Conservation (phyloP, 2,888 invertebrate genomes). For the Cactoblastis cactorum region DNA sequence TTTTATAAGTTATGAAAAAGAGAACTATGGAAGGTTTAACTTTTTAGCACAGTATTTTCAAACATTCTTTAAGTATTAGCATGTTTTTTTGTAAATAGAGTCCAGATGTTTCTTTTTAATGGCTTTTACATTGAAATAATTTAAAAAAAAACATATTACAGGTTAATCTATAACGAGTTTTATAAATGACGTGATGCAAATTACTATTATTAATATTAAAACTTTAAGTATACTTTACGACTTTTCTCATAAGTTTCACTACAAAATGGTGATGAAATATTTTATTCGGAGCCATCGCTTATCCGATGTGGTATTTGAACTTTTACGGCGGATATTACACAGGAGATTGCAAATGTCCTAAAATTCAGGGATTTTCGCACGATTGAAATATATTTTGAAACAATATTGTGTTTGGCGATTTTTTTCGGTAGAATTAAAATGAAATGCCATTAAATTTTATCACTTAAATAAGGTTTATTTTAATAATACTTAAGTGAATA, state of each 20-base stretch:
- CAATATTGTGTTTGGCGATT: not conserved
- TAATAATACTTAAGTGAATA: slow-evolving; percentile 6
- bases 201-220: no score
- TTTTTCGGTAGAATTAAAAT: not conserved
- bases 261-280: not conserved
- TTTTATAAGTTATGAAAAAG: no score
- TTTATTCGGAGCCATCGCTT: not conserved
- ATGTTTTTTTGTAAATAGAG: no score
- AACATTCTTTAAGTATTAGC: no score
- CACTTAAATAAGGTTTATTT: not conserved
- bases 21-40: no score
- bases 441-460: not conserved
- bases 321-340: slow-evolving; percentile 41
- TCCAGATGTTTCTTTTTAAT: no score
- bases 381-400: not conserved
- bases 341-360: slow-evolving; percentile 38
- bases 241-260: not conserved
- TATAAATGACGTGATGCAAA: no score
- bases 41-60: no score
- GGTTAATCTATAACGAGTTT: no score
- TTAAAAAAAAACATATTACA: no score
- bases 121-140: no score
- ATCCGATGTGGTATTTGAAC: slow-evolving; percentile 1
- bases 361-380: not conserved
- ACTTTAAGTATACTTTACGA: no score